Evolutionary conservation across 2,113 vertebrate genomes (phyloP), one percentile per base, ranked within the genome.

Genomic region (Otolemur garnettii): DNA sequence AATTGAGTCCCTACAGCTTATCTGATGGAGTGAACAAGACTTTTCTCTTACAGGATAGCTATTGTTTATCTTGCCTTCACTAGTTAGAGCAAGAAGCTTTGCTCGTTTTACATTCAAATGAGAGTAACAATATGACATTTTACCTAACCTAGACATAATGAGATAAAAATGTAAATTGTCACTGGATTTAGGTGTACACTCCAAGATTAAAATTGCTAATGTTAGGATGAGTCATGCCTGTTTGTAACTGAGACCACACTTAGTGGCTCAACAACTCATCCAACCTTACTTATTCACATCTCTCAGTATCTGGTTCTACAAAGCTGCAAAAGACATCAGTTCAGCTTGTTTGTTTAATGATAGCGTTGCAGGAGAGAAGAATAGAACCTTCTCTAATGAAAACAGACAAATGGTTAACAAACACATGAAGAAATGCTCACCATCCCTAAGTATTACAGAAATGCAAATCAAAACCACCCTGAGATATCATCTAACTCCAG

Each of bases 1-100:
- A 93, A 88, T n/a, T 64, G 85, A 97, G 92, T 96, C 88, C 95
- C 95, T 97, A 93, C 96, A 97, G 90, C 81, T 95, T 96, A 82
- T 66, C 85, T 80, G 97, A 60, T 71, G 97, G 93, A 96, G 75
- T 94, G 97, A 98, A 97, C 84, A 97, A 71, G 92, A 50, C 50
- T 96, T 98, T 90, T 15, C 80, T 38, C 59, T 93, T 78, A 55
- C 95, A 93, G 97, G 93, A 96, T 75, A 95, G 87, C 94, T 97
- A 87, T 86, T 89, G n/a, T 64, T 55, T 93, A 95, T 84, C 80
- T 93, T 97, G 64, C 53, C 57, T 97, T 96, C 69, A 91, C 38
- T 91, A 96, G 85, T 97, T 55, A 42, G 74, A 87, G 60, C 13
- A 72, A 79, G 28, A 68, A 86, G 24, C 50, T 95, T 96, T 91